Percentiles rank a stretch among this genome's conserved stretches.
These are phyloP conservation scores for Taenaris catops DNA, from an alignment of 2,888 invertebrate species.

Conservation along the genomic window DNA sequence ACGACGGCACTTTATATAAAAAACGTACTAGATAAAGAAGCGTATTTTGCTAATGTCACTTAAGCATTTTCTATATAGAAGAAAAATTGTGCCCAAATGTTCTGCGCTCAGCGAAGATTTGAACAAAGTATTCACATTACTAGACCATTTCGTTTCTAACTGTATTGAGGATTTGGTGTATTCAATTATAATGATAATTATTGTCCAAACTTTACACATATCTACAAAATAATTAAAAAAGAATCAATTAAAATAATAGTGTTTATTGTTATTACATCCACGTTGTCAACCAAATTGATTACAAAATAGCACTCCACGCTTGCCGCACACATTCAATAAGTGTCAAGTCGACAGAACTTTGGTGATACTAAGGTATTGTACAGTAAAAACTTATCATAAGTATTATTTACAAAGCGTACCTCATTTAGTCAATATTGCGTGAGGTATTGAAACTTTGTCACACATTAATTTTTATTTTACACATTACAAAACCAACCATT, in stretches of 20 bases:
- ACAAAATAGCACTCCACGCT: slow-evolving; percentile 25
- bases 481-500: slow-evolving; percentile 38
- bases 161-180: slow-evolving; percentile 1
- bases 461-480: slow-evolving; percentile 39
- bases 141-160: background rate
- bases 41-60: slow-evolving; percentile 6
- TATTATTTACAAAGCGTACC: slow-evolving; percentile 71
- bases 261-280: too few species aligned
- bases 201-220: slow-evolving; percentile 73
- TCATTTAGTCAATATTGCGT: slow-evolving; percentile 44
- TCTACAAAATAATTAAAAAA: slow-evolving; percentile 52
- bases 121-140: background rate
- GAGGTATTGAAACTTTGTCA: slow-evolving; percentile 41
- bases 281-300: slow-evolving; percentile 29
- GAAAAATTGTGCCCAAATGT: slow-evolving; percentile 4
- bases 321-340: background rate
- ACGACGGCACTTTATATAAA: slow-evolving; percentile 4
- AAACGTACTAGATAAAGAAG: slow-evolving; percentile 1
- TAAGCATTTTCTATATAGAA: too few species aligned
- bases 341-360: slow-evolving; percentile 18
- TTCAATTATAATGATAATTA: slow-evolving; percentile 35
- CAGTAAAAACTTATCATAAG: slow-evolving; percentile 66
- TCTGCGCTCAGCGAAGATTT: slow-evolving; percentile 10
- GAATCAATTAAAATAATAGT: slow-evolving; percentile 30
- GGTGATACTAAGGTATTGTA: slow-evolving; percentile 47